Conservation (phyloP, 2,113 vertebrate species). For the Willisornis vidua region DNA sequence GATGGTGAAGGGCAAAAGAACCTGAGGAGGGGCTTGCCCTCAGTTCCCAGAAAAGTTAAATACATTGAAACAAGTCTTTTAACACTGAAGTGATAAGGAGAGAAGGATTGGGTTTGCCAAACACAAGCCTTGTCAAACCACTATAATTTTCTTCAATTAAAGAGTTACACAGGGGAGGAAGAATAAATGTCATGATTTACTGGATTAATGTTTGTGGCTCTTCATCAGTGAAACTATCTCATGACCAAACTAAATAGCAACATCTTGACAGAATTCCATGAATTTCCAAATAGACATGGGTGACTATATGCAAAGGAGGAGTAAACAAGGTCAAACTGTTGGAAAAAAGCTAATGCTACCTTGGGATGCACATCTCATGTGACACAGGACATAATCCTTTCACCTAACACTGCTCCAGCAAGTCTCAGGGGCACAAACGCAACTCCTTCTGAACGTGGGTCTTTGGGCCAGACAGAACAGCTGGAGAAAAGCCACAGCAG, state of each 20-base stretch:
- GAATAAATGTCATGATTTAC: neutral
- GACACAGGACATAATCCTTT: slow-evolving; percentile 36
- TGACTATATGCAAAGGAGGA: neutral
- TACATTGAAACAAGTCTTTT: neutral
- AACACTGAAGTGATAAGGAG: neutral
- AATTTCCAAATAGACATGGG: neutral
- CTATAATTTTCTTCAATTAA: neutral
- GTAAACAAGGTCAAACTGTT: slow-evolving; percentile 27
- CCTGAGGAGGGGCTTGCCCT: neutral
- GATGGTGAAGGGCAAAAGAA: neutral
- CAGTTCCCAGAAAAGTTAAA: neutral
- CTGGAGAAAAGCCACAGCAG: neutral
- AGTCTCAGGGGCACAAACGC: neutral
- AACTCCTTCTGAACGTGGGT: neutral
- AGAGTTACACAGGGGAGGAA: neutral
- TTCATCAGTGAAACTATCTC: neutral
- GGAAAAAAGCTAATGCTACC: slow-evolving; percentile 10
- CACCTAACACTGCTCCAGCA: neutral
- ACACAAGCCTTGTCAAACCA: neutral
- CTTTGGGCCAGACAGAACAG: neutral
- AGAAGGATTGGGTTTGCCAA: neutral
- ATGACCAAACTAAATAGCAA: neutral
- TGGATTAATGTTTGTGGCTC: neutral
- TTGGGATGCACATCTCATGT: neutral
- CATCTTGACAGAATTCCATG: neutral